phyloP scores from a whole-genome alignment of 23 tunicate genomes.

The Halocynthia roretzi region DNA sequence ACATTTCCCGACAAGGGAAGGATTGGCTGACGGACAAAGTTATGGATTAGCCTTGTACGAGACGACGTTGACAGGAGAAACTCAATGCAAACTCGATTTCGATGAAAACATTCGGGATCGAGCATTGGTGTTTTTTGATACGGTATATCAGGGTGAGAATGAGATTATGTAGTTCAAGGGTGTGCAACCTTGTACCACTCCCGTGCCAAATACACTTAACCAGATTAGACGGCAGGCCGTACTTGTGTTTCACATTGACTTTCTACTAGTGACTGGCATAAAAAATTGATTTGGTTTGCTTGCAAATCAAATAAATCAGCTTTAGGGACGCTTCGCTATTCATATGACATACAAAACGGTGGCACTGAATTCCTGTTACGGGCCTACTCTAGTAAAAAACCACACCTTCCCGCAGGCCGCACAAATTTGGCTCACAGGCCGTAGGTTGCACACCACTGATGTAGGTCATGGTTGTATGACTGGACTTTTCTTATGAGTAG shows the following conservation, averaged over 20 bases:
- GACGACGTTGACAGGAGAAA: neutral
- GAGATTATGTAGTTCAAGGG: conserved; percentile 7
- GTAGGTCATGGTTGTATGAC: neutral
- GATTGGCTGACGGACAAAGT: conserved; percentile 1
- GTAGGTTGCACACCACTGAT: neutral
- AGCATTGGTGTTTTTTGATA: conserved; percentile 27
- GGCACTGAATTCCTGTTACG: no score
- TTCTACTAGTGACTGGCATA: conserved; percentile 17
- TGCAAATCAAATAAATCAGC: no score
- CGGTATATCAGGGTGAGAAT: conserved; percentile 6
- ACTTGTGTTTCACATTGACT: neutral
- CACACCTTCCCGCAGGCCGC: no score
- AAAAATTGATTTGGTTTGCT: no score
- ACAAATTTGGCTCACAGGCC: no score
- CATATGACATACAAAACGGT: no score
- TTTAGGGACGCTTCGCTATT: no score
- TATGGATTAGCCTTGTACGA: conserved; percentile 19
- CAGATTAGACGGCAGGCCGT: no score
- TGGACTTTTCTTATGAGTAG: no score
- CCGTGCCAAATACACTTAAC: no score
- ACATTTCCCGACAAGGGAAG: conserved; percentile 1
- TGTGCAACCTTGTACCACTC: neutral
- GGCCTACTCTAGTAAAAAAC: no score
- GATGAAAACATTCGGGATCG: conserved; percentile 19
- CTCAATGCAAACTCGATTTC: conserved; percentile 1